Evolutionary conservation across 2,113 vertebrate genomes (phyloP).

Genomic region (Tupaia chinensis): DNA sequence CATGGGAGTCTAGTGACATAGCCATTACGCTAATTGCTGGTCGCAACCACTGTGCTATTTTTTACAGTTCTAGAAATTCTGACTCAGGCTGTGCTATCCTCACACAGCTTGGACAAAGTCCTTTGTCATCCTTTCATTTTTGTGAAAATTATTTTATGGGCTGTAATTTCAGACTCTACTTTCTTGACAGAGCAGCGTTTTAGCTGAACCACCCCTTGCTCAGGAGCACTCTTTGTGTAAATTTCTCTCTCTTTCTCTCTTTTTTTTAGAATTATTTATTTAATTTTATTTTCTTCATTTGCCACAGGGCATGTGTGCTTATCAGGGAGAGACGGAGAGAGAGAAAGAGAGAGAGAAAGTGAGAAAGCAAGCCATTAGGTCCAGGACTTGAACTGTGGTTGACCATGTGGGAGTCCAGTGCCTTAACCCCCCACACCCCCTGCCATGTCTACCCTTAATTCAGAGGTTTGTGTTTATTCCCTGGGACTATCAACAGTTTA

Average conservation of each 20-base stretch:
- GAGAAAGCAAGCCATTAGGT: too few species aligned
- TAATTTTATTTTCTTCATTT: too few species aligned
- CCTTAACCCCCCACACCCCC: too few species aligned
- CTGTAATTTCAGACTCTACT: slow-evolving; percentile 44
- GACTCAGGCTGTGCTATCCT: neutral
- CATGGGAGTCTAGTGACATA: too few species aligned
- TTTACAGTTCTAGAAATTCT: neutral
- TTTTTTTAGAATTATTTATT: neutral
- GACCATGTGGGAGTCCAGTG: too few species aligned
- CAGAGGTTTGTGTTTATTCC: slow-evolving; percentile 40
- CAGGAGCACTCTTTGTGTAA: slow-evolving; percentile 31
- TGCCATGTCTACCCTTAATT: slow-evolving; percentile 23
- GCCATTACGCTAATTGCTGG: too few species aligned
- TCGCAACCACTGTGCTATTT: neutral
- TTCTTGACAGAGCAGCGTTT: neutral
- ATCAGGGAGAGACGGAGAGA: too few species aligned
- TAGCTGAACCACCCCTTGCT: neutral
- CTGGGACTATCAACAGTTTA: slow-evolving; percentile 53
- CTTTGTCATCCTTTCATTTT: slow-evolving; percentile 9
- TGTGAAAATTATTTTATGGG: slow-evolving; percentile 47
- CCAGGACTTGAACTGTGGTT: too few species aligned
- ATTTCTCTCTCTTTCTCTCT: neutral
- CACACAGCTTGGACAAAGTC: neutral
- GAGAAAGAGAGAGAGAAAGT: too few species aligned
- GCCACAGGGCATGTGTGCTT: too few species aligned